A percentile compares a stretch with the other conserved stretches of the same genome.
Evolutionary conservation across 2,888 invertebrate species (phyloP).

Genomic region (Dromius quadrimaculatus): DNA sequence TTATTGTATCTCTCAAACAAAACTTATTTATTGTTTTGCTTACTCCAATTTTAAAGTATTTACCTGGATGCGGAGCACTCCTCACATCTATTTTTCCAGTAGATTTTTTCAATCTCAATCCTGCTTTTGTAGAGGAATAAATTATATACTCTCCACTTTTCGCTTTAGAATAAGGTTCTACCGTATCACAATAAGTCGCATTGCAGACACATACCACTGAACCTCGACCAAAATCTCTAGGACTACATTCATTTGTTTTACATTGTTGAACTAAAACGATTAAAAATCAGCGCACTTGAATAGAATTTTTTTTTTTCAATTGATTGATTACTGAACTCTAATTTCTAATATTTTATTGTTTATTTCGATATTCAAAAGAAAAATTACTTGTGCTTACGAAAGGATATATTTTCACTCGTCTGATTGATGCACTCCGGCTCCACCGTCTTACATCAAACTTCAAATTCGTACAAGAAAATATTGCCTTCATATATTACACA

Average conservation of each 20-base stretch:
- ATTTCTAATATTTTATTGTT: no score
- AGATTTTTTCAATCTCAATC: conserved; percentile 34
- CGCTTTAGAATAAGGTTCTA: neutral
- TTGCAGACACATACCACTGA: conserved; percentile 44
- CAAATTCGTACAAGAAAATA: no score
- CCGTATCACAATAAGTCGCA: conserved; percentile 32
- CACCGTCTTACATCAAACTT: no score
- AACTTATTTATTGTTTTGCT: no score
- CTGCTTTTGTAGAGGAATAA: conserved; percentile 26
- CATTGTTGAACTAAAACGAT: conserved; percentile 21
- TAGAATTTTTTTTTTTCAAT: no score
- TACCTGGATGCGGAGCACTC: neutral
- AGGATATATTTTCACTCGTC: no score
- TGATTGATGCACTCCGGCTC: no score
- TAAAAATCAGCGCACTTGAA: neutral
- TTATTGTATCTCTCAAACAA: no score
- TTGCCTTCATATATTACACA: no score
- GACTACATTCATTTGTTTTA: conserved; percentile 23
- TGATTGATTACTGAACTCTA: conserved; percentile 1
- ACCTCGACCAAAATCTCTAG: conserved; percentile 38
- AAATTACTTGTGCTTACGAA: no score
- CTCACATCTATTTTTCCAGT: conserved; percentile 12
- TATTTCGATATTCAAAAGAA: no score
- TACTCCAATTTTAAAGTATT: no score
- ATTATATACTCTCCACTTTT: conserved; percentile 15